Base-by-base conservation (phyloP, 2,113 vertebrate species). In the Bucco capensis region DNA sequence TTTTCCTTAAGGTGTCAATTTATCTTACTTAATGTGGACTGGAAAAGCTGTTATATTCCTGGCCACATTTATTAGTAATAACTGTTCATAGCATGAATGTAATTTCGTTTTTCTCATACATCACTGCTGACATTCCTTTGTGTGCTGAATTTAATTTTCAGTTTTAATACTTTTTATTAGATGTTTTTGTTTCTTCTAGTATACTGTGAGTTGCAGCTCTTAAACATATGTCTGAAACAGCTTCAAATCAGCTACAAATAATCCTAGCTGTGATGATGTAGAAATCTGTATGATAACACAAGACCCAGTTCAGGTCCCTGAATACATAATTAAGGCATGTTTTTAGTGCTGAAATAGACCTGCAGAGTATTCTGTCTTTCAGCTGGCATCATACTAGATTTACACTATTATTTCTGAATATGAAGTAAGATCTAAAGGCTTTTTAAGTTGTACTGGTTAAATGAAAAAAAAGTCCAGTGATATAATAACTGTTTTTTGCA, bases 1-100 rank as follows among this genome's bases (percentile, higher is more conserved):
- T 65, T 87, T 71, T 67, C 72, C 57, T 71, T 17, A 58, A 87
- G 88, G 75, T 88, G 66, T 93, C 74, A 69, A 51, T 66, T 92
- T 49, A 57, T 91, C 83, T 92, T 95, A 70, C 64, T 67, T 83
- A 87, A 91, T 2, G 1, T 4, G 75, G 72, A 56, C 50, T 83
- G 76, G 18, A 91, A 96, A 93, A 77, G 57, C 80, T 90, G 47
- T 88, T 86, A 83, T 70, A 58, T 75, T 91, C 35, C 66, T 83
- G 82, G 70, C 83, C 46, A 30, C 44, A 10, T 89, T 81, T 71
- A 42, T 79, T 67, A 78, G 47, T 85, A 75, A 73, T 74, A 84
- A 66, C 50, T 72, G 66, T 53, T 88, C 79, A 73, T 86, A 90
- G 51, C 73, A 25, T 27, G 44, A 71, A 47, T 30, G 2, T 60